Evolutionary conservation across 1,140 invertebrate species (phyloP).

Genomic region (Zaprionus nigranus): DNA sequence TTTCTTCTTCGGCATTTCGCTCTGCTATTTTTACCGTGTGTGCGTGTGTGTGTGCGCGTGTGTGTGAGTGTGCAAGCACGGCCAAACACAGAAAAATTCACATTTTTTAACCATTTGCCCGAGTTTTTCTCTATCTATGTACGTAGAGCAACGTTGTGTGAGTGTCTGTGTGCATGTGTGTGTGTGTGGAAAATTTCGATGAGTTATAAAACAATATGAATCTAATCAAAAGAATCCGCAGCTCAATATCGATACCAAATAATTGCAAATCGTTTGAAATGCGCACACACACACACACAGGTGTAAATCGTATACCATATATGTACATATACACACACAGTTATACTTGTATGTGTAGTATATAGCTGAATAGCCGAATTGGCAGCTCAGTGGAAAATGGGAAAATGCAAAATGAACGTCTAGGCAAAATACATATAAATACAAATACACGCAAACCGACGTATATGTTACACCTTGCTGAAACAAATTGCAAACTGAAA

Average conservation of each 20-base stretch:
- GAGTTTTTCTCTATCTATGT: slow-evolving; percentile 49
- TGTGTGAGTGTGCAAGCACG: slow-evolving; percentile 56
- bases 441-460: not conserved
- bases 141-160: slow-evolving; percentile 5
- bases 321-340: not conserved
- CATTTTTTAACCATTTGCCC: slow-evolving; percentile 65
- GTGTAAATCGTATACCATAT: not conserved
- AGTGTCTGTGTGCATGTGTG: slow-evolving; percentile 36
- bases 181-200: slow-evolving; percentile 72
- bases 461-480: not conserved
- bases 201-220: slow-evolving; percentile 73
- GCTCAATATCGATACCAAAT: not conserved
- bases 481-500: not conserved
- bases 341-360: not conserved
- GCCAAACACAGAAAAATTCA: slow-evolving; percentile 59
- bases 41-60: slow-evolving; percentile 53
- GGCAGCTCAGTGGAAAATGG: slow-evolving; percentile 25
- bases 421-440: not conserved
- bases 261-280: slow-evolving; percentile 5
- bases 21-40: slow-evolving; percentile 72
- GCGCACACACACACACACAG: not conserved
- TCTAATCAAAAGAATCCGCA: not conserved
- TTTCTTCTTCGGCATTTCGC: slow-evolving; percentile 53
- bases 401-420: slow-evolving; percentile 4
- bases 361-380: slow-evolving; percentile 16